Base-by-base conservation (phyloP, 64 coral and sea anemone species). In the Porites lutea region DNA sequence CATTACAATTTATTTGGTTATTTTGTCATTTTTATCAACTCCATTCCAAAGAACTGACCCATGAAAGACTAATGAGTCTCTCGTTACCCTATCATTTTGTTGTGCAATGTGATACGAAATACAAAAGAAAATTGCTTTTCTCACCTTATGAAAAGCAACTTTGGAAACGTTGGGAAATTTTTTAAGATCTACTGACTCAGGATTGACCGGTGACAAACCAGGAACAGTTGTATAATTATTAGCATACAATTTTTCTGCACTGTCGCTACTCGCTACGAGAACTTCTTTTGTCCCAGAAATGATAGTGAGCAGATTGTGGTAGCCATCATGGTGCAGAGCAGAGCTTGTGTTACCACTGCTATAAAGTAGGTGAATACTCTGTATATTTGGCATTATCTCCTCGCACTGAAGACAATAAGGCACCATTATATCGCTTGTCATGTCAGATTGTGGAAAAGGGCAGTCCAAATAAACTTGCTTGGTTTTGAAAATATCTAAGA, bases 351-450 rank as follows among this genome's bases (percentile, higher is more conserved):
- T 81, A 13, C 91, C 91, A 59, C 73, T 93, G 44, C 91, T 93
- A 12, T 87, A 93, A 18, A 93, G 53, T 64, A 93, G 68, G 65
- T 93, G 91, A 55, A 87, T 61, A 55, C 91, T 93, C 3, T 14
- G 6, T 44, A 93, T 93, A 6, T n/a, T 52, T 0, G 91, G 14
- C 47, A 79, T 78, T 5, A 78, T 3, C 51, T 93, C 91, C 18
- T 87, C 71, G 23, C 91, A 93, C 27, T 93, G 91, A 19, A 93
- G 82, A 49, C 91, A 93, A 68, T 76, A 86, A 51, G 91, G 91
- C 6, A 93, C 58, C 72, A 87, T 87, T 14, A 93, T 58, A 70
- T 93, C 91, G 45, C 63, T 22, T 15, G 82, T 93, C 72, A 93
- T 45, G 6, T 79, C 60, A 76, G 51, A 65, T 37, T 93, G 91